A percentile compares a stretch with the other conserved stretches of the same genome.
These are phyloP conservation scores for Polylopha cassiicola DNA, from an alignment of 2,888 invertebrate species.

Conservation along the genomic window DNA sequence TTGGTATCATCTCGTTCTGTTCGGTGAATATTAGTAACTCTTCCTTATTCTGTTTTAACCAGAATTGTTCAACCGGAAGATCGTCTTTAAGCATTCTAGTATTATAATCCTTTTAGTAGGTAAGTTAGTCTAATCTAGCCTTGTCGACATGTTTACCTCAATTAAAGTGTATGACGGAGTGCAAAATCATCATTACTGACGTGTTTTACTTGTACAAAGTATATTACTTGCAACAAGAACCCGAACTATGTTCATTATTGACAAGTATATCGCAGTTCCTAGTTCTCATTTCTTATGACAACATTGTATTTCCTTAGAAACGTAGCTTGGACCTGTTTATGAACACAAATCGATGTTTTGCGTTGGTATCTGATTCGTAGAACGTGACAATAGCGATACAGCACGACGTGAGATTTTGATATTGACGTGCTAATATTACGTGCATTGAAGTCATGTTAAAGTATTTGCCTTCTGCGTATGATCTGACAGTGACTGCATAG, in stretches of 20 bases:
- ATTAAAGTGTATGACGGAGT: too few species aligned
- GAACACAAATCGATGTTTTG: slow-evolving; percentile 25
- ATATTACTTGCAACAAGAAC: not conserved
- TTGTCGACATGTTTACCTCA: too few species aligned
- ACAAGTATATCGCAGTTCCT: slow-evolving; percentile 5
- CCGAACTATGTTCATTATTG: not conserved
- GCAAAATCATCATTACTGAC: too few species aligned
- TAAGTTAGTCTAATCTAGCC: too few species aligned
- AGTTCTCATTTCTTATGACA: slow-evolving; percentile 28
- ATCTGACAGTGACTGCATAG: slow-evolving; percentile 3
- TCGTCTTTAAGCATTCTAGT: too few species aligned
- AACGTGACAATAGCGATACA: slow-evolving; percentile 61
- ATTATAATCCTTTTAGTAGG: too few species aligned
- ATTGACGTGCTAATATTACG: slow-evolving; percentile 45
- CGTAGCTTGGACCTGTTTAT: slow-evolving; percentile 19
- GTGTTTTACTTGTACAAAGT: slow-evolving; percentile 2
- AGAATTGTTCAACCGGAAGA: too few species aligned
- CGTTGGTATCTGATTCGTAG: slow-evolving; percentile 37
- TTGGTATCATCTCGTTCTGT: slow-evolving; percentile 38
- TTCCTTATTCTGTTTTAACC: too few species aligned
- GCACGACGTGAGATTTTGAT: slow-evolving; percentile 47
- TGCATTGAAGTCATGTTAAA: slow-evolving; percentile 27
- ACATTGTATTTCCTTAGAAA: slow-evolving; percentile 36
- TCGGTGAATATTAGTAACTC: slow-evolving; percentile 28
- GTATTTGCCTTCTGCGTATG: slow-evolving; percentile 22